A percentile compares a stretch with the other conserved stretches of the same genome.
These are phyloP conservation scores for Troides helena DNA, from an alignment of 2,888 invertebrate species.

Conservation along the genomic window DNA sequence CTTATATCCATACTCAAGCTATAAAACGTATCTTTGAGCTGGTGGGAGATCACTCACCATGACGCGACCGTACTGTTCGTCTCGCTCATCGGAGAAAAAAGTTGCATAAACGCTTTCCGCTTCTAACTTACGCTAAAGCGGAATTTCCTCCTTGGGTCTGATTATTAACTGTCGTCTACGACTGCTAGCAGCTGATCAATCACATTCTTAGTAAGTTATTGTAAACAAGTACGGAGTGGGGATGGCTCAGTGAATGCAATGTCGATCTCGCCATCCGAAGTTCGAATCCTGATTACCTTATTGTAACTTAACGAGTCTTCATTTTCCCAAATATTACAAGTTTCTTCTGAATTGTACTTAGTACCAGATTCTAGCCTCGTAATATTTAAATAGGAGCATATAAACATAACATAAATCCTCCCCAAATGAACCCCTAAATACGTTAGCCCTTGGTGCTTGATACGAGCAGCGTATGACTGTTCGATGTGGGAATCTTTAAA, in stretches of 20 bases:
- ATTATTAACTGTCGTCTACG: constrained; percentile 75
- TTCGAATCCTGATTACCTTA: background rate
- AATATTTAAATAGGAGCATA: too few species aligned
- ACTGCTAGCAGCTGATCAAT: constrained; percentile 71
- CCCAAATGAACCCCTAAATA: too few species aligned
- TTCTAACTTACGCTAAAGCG: constrained; percentile 34
- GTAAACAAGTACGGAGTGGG: constrained; percentile 25
- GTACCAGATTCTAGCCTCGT: background rate
- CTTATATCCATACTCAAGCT: too few species aligned
- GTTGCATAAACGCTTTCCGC: constrained; percentile 19
- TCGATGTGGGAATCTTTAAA: too few species aligned
- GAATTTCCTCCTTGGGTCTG: constrained; percentile 52
- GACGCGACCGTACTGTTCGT: too few species aligned
- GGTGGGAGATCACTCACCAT: too few species aligned
- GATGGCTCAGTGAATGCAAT: background rate
- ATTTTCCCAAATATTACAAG: background rate
- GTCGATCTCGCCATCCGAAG: background rate
- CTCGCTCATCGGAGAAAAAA: too few species aligned
- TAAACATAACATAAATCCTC: too few species aligned
- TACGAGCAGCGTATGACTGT: too few species aligned
- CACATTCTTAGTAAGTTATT: constrained; percentile 60
- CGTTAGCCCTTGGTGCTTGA: too few species aligned
- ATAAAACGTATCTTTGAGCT: too few species aligned
- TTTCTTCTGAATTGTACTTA: background rate
- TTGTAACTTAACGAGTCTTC: background rate